Evolutionary conservation across 2,888 invertebrate species (phyloP).

Genomic region (Monochamus alternatus): DNA sequence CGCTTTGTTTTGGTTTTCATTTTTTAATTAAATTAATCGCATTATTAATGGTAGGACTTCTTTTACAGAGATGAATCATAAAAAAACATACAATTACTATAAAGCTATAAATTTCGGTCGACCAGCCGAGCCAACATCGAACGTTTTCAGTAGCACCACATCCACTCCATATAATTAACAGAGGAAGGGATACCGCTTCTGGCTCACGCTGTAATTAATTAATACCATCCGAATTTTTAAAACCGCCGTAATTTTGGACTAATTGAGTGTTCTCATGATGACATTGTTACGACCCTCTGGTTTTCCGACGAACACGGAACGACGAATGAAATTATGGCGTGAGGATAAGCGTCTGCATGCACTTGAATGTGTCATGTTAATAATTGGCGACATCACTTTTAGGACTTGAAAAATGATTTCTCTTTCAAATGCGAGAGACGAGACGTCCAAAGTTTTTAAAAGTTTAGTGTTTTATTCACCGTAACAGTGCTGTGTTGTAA

Average conservation of each 20-base stretch:
- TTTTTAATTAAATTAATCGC: no score
- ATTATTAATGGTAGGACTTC: no score
- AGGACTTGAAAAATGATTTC: no score
- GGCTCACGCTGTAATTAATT: neutral
- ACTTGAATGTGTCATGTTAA: neutral
- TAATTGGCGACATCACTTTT: neutral
- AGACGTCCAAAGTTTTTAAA: no score
- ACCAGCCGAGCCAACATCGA: neutral
- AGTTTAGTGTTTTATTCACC: no score
- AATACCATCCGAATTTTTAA: slow-evolving; percentile 1
- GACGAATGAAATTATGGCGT: neutral
- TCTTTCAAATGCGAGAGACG: no score
- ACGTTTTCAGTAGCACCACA: neutral
- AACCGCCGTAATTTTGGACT: slow-evolving; percentile 1
- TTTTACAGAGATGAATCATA: no score
- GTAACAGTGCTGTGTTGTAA: no score
- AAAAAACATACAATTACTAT: no score
- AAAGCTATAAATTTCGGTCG: no score
- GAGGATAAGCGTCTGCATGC: neutral
- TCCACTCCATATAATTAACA: neutral
- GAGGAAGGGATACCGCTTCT: neutral
- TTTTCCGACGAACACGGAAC: neutral
- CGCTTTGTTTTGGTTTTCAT: no score
- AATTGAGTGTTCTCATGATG: slow-evolving; percentile 3
- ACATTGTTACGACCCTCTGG: neutral